These are phyloP conservation scores for Ciconia nigra DNA, from an alignment of 2,797 vertebrate genomes.

Conservation along the genomic window DNA sequence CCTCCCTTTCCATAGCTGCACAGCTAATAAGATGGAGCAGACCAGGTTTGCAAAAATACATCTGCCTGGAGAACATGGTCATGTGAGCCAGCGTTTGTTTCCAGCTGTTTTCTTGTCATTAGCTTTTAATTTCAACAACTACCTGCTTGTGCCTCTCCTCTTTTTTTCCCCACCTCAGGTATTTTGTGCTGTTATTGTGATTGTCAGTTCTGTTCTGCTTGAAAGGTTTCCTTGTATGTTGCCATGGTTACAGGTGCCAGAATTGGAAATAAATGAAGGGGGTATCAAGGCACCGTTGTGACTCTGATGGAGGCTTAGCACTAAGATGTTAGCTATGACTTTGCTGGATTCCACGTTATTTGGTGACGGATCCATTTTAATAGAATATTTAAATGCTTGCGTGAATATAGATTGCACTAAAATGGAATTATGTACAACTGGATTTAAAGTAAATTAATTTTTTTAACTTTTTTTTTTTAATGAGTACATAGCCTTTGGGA, in stretches of 20 bases:
- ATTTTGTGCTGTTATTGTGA: conserved; percentile 70
- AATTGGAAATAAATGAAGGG: conserved; percentile 76
- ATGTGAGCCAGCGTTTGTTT: conserved; percentile 54
- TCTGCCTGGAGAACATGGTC: conserved; percentile 21
- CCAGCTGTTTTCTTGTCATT: conserved; percentile 77
- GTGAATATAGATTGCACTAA: conserved; percentile 48
- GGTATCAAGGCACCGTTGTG: conserved; percentile 64
- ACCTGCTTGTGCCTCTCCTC: conserved; percentile 64
- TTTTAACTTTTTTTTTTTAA: not conserved
- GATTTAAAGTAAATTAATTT: conserved; percentile 62
- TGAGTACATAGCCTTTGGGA: conserved; percentile 14
- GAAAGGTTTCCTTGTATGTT: conserved; percentile 76
- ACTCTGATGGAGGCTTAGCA: conserved; percentile 69
- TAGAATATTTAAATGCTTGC: conserved; percentile 70
- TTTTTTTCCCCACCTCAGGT: conserved; percentile 65
- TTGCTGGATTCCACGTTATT: conserved; percentile 63
- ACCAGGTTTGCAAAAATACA: not conserved
- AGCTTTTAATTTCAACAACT: conserved; percentile 79
- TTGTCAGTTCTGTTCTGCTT: conserved; percentile 80
- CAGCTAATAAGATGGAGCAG: conserved; percentile 10
- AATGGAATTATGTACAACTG: conserved; percentile 47
- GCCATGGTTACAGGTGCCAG: conserved; percentile 75
- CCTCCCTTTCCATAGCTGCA: not conserved
- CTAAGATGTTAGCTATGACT: conserved; percentile 71
- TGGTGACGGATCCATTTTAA: conserved; percentile 68